A percentile compares a stretch with the other conserved stretches of the same genome.
phyloP scores from a whole-genome alignment of 2,797 vertebrate species.

The Sitta carolinensis region DNA sequence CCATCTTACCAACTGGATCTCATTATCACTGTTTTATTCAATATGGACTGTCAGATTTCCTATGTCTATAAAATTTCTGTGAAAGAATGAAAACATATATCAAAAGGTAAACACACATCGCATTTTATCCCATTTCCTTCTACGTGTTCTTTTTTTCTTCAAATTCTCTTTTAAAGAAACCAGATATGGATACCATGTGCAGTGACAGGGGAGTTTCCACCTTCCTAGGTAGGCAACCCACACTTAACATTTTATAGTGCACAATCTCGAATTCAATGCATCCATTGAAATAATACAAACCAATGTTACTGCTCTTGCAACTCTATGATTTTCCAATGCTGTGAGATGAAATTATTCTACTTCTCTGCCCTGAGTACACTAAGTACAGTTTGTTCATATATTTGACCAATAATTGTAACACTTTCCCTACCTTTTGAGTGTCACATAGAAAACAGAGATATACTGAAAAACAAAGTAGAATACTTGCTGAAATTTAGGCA shows the following conservation, averaged over 20 bases:
- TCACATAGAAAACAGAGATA: background rate
- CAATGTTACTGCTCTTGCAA: background rate
- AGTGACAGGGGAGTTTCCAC: background rate
- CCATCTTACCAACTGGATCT: background rate
- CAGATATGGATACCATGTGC: fast-evolving
- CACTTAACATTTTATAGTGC: background rate
- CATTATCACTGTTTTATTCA: background rate
- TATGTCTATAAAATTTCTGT: background rate
- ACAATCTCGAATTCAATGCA: background rate
- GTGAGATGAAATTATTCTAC: background rate
- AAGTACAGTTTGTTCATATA: background rate
- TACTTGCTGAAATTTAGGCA: background rate
- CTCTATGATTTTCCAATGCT: background rate
- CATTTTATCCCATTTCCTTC: background rate
- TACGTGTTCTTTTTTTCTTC: background rate
- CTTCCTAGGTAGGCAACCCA: background rate
- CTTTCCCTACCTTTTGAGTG: background rate
- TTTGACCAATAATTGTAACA: background rate
- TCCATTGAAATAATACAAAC: background rate
- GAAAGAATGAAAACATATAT: background rate
- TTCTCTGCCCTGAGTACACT: background rate
- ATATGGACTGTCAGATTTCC: background rate
- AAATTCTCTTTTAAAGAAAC: background rate
- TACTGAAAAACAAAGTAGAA: background rate
- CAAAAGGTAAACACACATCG: background rate